A percentile compares a stretch with the other conserved stretches of the same genome.
phyloP scores from a whole-genome alignment of 2,888 invertebrate genomes.

The Plebejus anna region DNA sequence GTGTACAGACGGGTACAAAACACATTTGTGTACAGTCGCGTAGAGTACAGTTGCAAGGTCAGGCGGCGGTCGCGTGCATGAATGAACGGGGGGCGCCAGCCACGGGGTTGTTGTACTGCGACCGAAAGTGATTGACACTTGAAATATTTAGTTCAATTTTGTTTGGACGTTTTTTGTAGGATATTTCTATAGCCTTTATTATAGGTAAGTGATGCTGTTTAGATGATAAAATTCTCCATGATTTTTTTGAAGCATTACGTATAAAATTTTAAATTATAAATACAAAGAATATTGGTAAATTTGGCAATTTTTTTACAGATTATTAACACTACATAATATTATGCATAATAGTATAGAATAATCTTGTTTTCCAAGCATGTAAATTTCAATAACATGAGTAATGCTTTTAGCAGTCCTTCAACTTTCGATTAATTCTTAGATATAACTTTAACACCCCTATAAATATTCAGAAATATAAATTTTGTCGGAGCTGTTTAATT shows the following conservation, averaged over 20 bases:
- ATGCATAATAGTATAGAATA: no score
- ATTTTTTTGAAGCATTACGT: no score
- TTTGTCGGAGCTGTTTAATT: background rate
- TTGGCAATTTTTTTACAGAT: no score
- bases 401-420: background rate
- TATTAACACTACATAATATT: no score
- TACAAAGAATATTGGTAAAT: no score
- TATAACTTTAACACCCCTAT: background rate
- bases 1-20: background rate
- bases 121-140: background rate
- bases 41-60: slow-evolving; percentile 26
- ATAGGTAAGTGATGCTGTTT: no score
- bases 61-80: slow-evolving; percentile 42
- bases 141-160: background rate
- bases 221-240: no score
- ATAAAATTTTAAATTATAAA: no score
- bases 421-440: background rate
- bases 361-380: no score
- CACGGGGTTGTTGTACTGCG: slow-evolving; percentile 11
- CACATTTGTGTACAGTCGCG: slow-evolving; percentile 32
- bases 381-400: background rate
- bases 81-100: slow-evolving; percentile 55
- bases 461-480: background rate
- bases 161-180: no score
- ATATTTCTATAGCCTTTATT: no score